Evolutionary conservation across 2,113 vertebrate genomes (phyloP), one percentile per base, ranked within the genome.

Genomic region (Seriola aureovittata): DNA sequence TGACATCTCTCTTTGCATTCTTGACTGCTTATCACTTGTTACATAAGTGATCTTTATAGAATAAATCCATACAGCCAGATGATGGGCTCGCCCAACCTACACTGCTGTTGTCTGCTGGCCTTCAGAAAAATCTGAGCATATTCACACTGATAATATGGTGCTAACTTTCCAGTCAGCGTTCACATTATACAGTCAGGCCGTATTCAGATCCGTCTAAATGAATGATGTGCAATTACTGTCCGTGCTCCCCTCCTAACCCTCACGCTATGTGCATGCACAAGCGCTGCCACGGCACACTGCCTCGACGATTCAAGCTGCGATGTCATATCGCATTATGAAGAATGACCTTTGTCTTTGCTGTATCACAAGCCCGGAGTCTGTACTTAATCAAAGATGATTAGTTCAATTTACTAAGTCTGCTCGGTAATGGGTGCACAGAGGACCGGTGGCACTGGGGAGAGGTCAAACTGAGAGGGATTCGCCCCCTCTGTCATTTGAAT

Each of bases 301-400:
- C 84, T 50, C 60, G 0, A 57, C 78, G 19, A 80, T 67, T 84
- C 55, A 58, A 34, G 76, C 91, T 77, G 82, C 70, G 50, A 80
- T 86, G 93, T 92, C 91, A 92, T 78, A 83, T 90, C 71, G 66
- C 85, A 91, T 95, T 93, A 91, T 78, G 85, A 84, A 83, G 68
- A 92, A 92, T 94, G 95, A 94, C 94, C 92, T 93, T 95, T 91
- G 88, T 90, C 86, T 85, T 73, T 68, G 82, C 91, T 91, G 78
- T 81, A 88, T 86, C 84, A 85, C 81, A 54, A 89, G 91, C 91
- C 87, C 66, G 62, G 63, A 87, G 92, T 91, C 81, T 73, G 81
- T 75, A 86, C 81, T 92, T 94, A 94, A 95, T 94, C 93, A 95
- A 93, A 94, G 91, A 88, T 86, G 92, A 94, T 95, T 91, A 93